Evolutionary conservation across 2,888 invertebrate genomes (phyloP).

Genomic region (Dasysyrphus albostriatus): DNA sequence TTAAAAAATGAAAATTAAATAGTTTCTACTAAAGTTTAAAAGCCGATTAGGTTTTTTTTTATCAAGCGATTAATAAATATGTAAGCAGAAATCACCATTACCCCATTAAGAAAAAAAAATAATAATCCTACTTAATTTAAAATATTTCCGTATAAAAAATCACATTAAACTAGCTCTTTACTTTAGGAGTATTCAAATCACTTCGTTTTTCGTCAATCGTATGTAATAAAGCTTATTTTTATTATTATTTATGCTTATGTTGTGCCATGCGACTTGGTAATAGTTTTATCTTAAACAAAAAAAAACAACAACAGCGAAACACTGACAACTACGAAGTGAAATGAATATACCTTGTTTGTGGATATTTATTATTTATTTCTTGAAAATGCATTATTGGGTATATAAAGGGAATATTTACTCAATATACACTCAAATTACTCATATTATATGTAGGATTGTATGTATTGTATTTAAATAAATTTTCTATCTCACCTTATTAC

Average conservation of each 20-base stretch:
- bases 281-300: too few species aligned
- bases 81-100: constrained; percentile 6
- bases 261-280: too few species aligned
- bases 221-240: neutral
- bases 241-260: neutral
- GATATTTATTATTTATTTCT: neutral
- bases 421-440: constrained; percentile 7
- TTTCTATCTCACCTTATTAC: constrained; percentile 92
- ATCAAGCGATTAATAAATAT: constrained; percentile 28
- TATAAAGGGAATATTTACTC: constrained; percentile 4
- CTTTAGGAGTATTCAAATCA: neutral
- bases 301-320: neutral
- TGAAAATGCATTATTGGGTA: constrained; percentile 15
- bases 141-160: neutral
- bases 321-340: neutral
- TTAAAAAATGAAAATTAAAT: constrained; percentile 14
- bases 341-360: neutral
- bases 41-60: constrained; percentile 2
- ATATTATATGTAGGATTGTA: neutral
- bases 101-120: neutral
- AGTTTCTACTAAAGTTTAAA: neutral
- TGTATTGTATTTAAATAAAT: neutral
- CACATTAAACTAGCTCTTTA: constrained; percentile 32
- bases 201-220: neutral
- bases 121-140: neutral